Percentiles rank a stretch among this genome's conserved stretches.
Conservation (phyloP, 2,888 invertebrate genomes). For the Tuta absoluta region DNA sequence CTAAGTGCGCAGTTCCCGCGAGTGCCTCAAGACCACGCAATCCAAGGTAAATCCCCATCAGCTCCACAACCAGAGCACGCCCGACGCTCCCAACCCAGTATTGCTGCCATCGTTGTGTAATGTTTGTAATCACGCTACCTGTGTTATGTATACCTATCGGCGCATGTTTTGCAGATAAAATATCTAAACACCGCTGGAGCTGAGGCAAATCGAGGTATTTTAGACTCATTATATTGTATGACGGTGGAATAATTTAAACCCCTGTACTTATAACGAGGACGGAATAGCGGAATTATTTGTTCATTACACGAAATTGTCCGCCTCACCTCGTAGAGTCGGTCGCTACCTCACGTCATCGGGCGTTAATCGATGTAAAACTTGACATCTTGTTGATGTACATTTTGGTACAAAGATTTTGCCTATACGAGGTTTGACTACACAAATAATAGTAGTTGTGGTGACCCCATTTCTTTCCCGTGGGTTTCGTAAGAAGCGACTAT, state of each 20-base stretch:
- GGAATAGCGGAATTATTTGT: constrained; percentile 40
- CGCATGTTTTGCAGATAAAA: constrained; percentile 41
- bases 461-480: no score
- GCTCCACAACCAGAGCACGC: background rate
- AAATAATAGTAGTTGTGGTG: no score
- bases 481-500: no score
- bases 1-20: constrained; percentile 67
- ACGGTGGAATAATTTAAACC: constrained; percentile 27
- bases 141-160: constrained; percentile 37
- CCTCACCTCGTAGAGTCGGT: constrained; percentile 56
- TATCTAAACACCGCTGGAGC: constrained; percentile 30
- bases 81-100: background rate
- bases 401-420: constrained; percentile 24
- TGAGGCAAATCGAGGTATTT: constrained; percentile 30
- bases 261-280: constrained; percentile 3
- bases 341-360: constrained; percentile 60
- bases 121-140: constrained; percentile 60
- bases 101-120: constrained; percentile 51
- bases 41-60: constrained; percentile 52
- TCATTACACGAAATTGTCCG: constrained; percentile 57
- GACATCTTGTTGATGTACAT: constrained; percentile 45
- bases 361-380: constrained; percentile 60
- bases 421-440: no score
- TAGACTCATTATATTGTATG: constrained; percentile 37
- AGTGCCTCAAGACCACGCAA: constrained; percentile 47